Evolutionary conservation across 2,888 invertebrate genomes (phyloP).

Genomic region (Aricia artaxerxes): DNA sequence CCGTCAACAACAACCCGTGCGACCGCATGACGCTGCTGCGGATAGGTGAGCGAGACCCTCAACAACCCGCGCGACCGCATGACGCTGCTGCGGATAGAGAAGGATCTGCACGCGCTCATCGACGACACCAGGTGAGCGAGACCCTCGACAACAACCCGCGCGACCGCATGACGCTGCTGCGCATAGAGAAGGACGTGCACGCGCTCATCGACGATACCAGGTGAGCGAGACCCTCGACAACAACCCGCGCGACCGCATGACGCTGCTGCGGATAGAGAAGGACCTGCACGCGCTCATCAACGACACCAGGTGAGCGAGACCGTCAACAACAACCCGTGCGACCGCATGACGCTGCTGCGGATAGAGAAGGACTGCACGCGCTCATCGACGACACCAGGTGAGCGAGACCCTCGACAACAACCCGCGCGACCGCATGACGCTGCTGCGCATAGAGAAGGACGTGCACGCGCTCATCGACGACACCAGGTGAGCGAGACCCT

Average conservation of each 20-base stretch:
- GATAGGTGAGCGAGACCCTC: conserved; percentile 86
- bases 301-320: conserved; percentile 84
- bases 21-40: conserved; percentile 90
- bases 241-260: conserved; percentile 88
- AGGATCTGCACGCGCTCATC: conserved; percentile 90
- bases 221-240: conserved; percentile 63
- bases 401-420: conserved; percentile 90
- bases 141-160: conserved; percentile 77
- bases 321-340: conserved; percentile 82
- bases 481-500: too few relatives aligned
- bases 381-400: conserved; percentile 87
- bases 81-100: conserved; percentile 92
- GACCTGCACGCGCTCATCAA: conserved; percentile 91
- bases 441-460: conserved; percentile 94
- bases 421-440: conserved; percentile 90
- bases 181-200: conserved; percentile 92
- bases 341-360: conserved; percentile 88
- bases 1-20: conserved; percentile 78
- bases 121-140: conserved; percentile 82
- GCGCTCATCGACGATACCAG: conserved; percentile 90
- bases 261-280: conserved; percentile 92
- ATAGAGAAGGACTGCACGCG: conserved; percentile 93
- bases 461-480: conserved; percentile 87
- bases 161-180: conserved; percentile 89
- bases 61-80: conserved; percentile 93